Base-by-base conservation (phyloP, 2,113 vertebrate species). In the Columba livia region DNA sequence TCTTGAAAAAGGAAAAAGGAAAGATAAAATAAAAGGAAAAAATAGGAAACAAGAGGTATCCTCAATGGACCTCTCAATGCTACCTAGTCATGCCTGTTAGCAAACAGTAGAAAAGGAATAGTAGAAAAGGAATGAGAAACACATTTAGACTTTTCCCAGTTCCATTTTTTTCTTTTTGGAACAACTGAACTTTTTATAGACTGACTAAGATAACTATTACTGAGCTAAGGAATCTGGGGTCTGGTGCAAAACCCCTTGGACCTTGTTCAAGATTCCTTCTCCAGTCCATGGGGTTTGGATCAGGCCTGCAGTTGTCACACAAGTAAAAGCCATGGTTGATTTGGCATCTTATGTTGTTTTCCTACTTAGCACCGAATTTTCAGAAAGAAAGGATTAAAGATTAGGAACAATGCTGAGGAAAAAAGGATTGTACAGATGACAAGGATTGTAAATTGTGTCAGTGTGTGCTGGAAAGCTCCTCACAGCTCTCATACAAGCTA, bases 361-460 rank as follows among this genome's bases (percentile, higher is more conserved):
- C 51, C 82, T 91, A 66, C 38, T 91, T 83, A 62, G 24, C 26
- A 48, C 10, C 0, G 2, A 95, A 91, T 93, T 90, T 91, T 91
- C 51, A 90, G 67, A 94, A 93, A 86, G 40, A 90, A 78, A 78
- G 56, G 67, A 95, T 90, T 91, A 90, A 88, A 94, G 71, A 94
- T 91, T 94, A 94, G n/a, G 62, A 91, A 34, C 17, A 79, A 60
- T 89, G 58, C n/a, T 6, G 5, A 44, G 56, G 26, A 93, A 90
- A 93, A 93, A 86, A 50, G 8, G 62, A 90, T 92, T 93, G 50
- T 80, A 88, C 71, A 93, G 48, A 78, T 70, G 75, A 85, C 42
- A 90, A 34, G 53, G 86, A 90, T 82, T 93, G 64, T 61, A 90
- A 96, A 96, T 83, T 4, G 2, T n/a, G 15, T 87, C 53, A 92